Conservation (phyloP, 2,888 invertebrate species). For the Cryptocephalus primarius region DNA sequence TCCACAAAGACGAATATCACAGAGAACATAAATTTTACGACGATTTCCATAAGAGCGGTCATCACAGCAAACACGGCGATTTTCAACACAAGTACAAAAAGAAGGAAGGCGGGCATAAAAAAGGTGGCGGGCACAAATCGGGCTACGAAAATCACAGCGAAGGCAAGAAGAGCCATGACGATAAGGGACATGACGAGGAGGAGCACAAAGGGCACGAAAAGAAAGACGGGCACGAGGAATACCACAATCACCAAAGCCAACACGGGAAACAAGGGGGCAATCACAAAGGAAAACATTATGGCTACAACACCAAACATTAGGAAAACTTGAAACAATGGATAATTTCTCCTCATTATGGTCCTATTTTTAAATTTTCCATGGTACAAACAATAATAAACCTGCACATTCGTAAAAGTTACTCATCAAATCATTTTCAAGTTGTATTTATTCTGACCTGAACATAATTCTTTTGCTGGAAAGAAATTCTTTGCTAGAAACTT, state of each 20-base stretch:
- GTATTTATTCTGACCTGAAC: no score
- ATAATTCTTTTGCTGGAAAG: no score
- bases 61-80: constrained; percentile 73
- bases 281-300: neutral
- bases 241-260: constrained; percentile 48
- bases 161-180: constrained; percentile 62
- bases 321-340: no score
- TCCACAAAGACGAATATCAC: constrained; percentile 68
- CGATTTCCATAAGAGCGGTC: constrained; percentile 72
- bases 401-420: no score
- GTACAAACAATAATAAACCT: no score
- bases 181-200: constrained; percentile 39
- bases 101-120: constrained; percentile 64
- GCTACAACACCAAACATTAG: neutral
- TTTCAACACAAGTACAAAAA: constrained; percentile 71
- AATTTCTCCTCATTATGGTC: no score
- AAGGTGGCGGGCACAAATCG: constrained; percentile 55
- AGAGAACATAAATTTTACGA: constrained; percentile 78
- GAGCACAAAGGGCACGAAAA: constrained; percentile 39
- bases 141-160: constrained; percentile 60
- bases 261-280: neutral
- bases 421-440: no score
- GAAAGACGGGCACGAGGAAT: constrained; percentile 46
- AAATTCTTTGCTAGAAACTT: no score
- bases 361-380: no score